Conservation (phyloP, 1,140 invertebrate genomes). For the Drosophila parvula region DNA sequence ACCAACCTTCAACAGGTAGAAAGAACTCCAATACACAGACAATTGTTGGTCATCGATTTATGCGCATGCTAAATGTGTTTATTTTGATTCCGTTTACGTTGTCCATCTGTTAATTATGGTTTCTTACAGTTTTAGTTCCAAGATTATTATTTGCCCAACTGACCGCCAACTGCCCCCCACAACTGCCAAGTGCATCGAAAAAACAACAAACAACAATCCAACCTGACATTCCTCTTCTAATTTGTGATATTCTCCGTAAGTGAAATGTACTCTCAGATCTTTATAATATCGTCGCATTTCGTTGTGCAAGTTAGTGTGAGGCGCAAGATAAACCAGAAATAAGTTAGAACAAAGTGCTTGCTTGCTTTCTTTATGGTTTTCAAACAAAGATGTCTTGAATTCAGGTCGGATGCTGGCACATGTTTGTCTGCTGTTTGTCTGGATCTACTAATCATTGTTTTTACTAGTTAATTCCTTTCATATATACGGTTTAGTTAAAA, state of each 20-base stretch:
- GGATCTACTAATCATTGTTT: background rate
- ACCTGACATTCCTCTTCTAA: constrained; percentile 32
- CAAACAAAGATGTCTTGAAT: constrained; percentile 20
- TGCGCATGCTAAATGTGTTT: constrained; percentile 26
- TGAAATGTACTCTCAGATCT: constrained; percentile 13
- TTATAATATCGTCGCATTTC: background rate
- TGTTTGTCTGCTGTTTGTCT: constrained; percentile 7
- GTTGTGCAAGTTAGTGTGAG: constrained; percentile 21
- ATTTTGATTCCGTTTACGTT: constrained; percentile 21
- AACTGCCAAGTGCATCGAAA: constrained; percentile 20
- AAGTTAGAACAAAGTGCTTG: constrained; percentile 22
- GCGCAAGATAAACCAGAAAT: constrained; percentile 27
- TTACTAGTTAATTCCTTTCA: background rate
- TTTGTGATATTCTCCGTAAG: constrained; percentile 37
- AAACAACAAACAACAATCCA: constrained; percentile 7
- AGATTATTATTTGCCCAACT: constrained; percentile 39
- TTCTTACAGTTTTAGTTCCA: constrained; percentile 74
- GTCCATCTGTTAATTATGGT: constrained; percentile 45
- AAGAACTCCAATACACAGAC: constrained; percentile 12
- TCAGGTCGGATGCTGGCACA: constrained; percentile 1
- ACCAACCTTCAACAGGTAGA: constrained; percentile 81
- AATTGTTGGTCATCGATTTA: constrained; percentile 10
- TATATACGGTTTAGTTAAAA: background rate
- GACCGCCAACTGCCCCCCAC: constrained; percentile 14
- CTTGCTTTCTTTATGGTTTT: constrained; percentile 20